A percentile compares a stretch with the other conserved stretches of the same genome.
Evolutionary conservation across 2,113 vertebrate genomes (phyloP).

Genomic region (Sphaerodactylus townsendi): DNA sequence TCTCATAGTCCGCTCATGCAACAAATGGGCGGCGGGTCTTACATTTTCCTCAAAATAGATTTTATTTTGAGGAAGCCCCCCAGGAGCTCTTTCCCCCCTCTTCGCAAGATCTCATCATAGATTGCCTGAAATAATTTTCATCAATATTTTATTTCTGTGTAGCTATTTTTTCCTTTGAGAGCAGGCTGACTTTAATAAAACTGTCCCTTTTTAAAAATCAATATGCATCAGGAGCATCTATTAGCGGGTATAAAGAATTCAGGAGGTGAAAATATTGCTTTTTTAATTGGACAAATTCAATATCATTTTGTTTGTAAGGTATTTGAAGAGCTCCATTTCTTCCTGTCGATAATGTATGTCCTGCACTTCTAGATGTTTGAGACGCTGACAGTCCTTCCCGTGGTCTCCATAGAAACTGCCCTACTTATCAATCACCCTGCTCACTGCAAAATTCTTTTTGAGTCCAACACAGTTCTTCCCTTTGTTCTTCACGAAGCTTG

Average conservation of each 20-base stretch:
- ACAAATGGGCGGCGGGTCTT: background rate
- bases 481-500: slow-evolving; percentile 85
- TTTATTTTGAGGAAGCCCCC: background rate
- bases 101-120: background rate
- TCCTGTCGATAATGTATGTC: background rate
- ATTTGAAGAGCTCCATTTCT: background rate
- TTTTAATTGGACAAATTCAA: background rate
- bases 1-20: slow-evolving; percentile 37
- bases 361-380: background rate
- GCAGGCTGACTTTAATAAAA: background rate
- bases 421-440: slow-evolving; percentile 76
- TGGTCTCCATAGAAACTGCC: background rate
- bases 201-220: background rate
- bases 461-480: slow-evolving; percentile 80
- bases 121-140: background rate
- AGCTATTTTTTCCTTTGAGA: background rate
- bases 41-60: background rate
- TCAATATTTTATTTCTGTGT: background rate
- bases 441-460: slow-evolving; percentile 88
- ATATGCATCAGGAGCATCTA: background rate
- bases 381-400: background rate
- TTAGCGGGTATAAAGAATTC: background rate
- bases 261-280: background rate
- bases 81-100: background rate
- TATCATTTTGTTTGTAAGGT: background rate